Percentiles rank a stretch among this genome's conserved stretches.
Conservation (phyloP, 2,113 vertebrate species). For the Elgaria multicarinata region DNA sequence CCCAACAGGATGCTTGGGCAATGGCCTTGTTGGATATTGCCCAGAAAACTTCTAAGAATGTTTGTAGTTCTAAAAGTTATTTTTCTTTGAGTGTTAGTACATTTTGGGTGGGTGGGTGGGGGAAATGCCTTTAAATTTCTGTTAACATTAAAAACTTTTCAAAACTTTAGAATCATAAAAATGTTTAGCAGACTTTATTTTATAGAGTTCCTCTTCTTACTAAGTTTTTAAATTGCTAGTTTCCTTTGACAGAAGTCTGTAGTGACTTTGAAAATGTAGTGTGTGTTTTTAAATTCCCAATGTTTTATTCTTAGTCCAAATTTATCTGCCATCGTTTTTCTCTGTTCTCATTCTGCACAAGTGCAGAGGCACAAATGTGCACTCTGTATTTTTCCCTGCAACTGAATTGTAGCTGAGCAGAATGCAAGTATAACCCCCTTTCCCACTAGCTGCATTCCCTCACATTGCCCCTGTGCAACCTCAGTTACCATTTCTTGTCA, state of each 20-base stretch:
- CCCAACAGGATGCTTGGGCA: too few relatives aligned
- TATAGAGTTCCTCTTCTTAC: neutral
- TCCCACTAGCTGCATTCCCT: neutral
- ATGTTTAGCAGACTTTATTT: too few relatives aligned
- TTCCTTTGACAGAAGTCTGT: neutral
- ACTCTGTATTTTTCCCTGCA: neutral
- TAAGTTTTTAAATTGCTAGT: too few relatives aligned
- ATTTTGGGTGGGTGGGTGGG: too few relatives aligned
- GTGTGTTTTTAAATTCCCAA: too few relatives aligned
- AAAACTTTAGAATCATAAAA: neutral
- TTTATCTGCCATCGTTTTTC: neutral
- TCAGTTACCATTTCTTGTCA: neutral
- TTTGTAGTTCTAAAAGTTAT: neutral
- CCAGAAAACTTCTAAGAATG: neutral
- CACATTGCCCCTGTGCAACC: too few relatives aligned
- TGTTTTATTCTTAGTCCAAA: too few relatives aligned
- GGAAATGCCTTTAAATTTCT: neutral
- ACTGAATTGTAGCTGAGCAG: neutral
- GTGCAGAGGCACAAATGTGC: neutral
- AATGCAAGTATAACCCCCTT: neutral
- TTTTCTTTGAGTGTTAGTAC: too few relatives aligned
- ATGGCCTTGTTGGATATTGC: too few relatives aligned
- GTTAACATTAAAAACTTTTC: neutral
- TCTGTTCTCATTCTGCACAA: too few relatives aligned
- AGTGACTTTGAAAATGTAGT: too few relatives aligned